These are phyloP conservation scores for Tholera decimalis DNA, from an alignment of 2,888 invertebrate species.

Conservation along the genomic window DNA sequence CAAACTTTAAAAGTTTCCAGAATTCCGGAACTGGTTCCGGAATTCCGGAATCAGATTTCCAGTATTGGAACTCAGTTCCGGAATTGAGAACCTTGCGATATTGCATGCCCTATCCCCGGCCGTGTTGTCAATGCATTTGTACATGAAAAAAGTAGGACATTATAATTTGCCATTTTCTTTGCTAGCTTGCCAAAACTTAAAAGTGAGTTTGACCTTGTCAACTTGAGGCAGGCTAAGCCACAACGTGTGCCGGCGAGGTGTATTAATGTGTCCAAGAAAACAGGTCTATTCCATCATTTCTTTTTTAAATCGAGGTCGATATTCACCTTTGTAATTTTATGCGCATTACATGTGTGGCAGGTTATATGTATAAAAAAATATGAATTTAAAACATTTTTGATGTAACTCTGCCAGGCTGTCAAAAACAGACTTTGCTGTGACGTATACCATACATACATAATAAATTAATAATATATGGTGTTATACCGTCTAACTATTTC, in stretches of 20 bases:
- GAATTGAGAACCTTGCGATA: no score
- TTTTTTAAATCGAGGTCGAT: conserved; percentile 26
- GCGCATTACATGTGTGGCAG: conserved; percentile 11
- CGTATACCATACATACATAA: no score
- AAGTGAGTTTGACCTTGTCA: conserved; percentile 55
- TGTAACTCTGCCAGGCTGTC: background rate
- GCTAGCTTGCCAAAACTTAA: conserved; percentile 24
- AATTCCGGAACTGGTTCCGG: no score
- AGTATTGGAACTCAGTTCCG: no score
- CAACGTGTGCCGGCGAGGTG: conserved; percentile 36
- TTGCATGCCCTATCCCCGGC: no score
- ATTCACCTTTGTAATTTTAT: conserved; percentile 21
- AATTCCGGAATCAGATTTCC: no score
- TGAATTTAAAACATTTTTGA: background rate
- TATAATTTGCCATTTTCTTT: conserved; percentile 15
- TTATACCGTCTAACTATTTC: no score
- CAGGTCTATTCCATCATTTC: conserved; percentile 30
- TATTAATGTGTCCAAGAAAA: conserved; percentile 48
- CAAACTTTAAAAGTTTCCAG: no score
- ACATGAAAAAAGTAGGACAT: background rate
- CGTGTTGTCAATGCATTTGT: background rate
- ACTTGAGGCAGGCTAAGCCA: conserved; percentile 49
- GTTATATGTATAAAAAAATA: conserved; percentile 3
- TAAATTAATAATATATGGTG: no score
- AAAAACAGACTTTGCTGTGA: conserved; percentile 5